phyloP scores from a whole-genome alignment of 2,113 vertebrate genomes.

The Heliornis fulica region DNA sequence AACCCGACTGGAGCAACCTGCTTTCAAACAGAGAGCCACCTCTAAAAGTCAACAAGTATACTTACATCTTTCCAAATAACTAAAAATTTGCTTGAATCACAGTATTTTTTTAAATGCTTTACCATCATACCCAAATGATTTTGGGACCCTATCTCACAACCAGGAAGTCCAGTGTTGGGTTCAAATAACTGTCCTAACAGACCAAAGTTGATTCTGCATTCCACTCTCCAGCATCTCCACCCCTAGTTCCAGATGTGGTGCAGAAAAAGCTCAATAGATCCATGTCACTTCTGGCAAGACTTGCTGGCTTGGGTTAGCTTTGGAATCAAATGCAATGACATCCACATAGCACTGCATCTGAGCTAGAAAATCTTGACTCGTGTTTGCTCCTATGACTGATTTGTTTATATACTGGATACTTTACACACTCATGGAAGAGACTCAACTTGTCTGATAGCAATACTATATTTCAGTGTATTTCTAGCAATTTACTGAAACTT shows the following conservation, averaged over 20 bases:
- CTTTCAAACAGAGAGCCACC: not conserved
- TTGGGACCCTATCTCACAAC: not conserved
- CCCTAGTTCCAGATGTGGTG: not conserved
- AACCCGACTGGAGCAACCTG: not conserved
- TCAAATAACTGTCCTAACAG: not conserved
- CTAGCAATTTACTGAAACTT: not conserved
- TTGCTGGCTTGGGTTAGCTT: not conserved
- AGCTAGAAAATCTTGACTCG: not conserved
- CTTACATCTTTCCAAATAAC: not conserved
- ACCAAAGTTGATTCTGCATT: not conserved
- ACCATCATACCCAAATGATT: not conserved
- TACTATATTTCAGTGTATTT: not conserved
- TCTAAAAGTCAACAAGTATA: not conserved
- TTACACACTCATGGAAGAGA: not conserved
- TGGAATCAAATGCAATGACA: not conserved
- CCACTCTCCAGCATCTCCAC: not conserved
- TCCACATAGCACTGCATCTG: not conserved
- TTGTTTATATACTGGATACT: not conserved
- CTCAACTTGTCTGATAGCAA: not conserved
- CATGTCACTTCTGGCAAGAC: not conserved
- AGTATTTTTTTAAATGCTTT: not conserved
- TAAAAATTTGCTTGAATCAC: not conserved
- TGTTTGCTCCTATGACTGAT: not conserved
- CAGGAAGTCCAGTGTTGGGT: not conserved
- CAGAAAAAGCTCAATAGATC: not conserved